Conservation (phyloP, 2,797 vertebrate genomes). For the Gobionotothen gibberifrons region DNA sequence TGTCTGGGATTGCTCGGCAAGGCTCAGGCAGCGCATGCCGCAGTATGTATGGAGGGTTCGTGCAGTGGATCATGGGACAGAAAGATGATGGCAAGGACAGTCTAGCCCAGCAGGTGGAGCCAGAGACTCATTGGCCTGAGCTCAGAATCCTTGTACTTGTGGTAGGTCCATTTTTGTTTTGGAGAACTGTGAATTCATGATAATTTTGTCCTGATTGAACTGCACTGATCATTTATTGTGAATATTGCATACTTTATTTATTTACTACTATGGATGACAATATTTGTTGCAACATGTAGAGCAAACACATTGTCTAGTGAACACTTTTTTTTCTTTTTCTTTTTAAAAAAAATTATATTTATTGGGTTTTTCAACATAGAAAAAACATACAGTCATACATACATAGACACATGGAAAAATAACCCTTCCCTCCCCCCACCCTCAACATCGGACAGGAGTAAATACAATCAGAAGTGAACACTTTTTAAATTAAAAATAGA, state of each 20-base stretch:
- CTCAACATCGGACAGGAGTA: too few species aligned
- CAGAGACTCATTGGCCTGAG: constrained; percentile 93
- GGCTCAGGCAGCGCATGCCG: constrained; percentile 96
- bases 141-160: constrained; percentile 92
- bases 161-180: constrained; percentile 82
- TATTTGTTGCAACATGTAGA: background rate
- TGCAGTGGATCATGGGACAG: constrained; percentile 93
- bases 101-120: constrained; percentile 89
- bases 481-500: background rate
- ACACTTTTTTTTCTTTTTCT: too few species aligned
- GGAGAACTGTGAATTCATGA: too few species aligned
- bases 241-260: background rate
- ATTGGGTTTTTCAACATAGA: too few species aligned
- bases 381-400: too few species aligned
- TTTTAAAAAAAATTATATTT: too few species aligned
- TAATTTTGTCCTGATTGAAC: too few species aligned
- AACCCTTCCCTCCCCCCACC: too few species aligned
- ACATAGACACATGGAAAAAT: too few species aligned
- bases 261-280: too few species aligned
- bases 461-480: too few species aligned
- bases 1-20: constrained; percentile 91
- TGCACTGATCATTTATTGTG: background rate
- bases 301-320: background rate
- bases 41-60: constrained; percentile 94
- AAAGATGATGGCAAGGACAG: constrained; percentile 91